Percentiles rank a stretch among this genome's conserved stretches.
Conservation (phyloP, 2,113 vertebrate species). For the Zeus faber region DNA sequence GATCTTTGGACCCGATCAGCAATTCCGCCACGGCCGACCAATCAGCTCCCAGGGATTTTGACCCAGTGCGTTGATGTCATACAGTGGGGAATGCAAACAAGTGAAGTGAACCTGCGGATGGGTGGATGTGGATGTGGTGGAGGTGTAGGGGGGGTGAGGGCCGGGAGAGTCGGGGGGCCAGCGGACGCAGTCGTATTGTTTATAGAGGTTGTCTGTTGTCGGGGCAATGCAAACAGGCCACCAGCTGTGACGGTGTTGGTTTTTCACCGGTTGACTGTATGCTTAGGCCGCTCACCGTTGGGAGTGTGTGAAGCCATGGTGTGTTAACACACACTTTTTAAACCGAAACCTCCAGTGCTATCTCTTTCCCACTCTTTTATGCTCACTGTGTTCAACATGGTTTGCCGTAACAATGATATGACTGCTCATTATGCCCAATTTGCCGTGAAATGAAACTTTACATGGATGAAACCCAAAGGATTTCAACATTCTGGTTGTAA, state of each 20-base stretch:
- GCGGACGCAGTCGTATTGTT: slow-evolving; percentile 43
- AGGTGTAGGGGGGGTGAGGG: slow-evolving; percentile 1
- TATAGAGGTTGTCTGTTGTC: slow-evolving; percentile 51
- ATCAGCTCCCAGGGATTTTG: slow-evolving; percentile 38
- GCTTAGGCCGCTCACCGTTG: slow-evolving; percentile 31
- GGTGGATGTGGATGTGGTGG: slow-evolving; percentile 7
- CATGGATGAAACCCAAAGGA: no score
- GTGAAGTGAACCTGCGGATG: no score
- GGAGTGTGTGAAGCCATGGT: slow-evolving; percentile 25
- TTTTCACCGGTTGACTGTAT: slow-evolving; percentile 47
- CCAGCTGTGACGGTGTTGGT: slow-evolving; percentile 68
- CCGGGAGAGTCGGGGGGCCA: slow-evolving; percentile 5
- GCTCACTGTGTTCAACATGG: no score
- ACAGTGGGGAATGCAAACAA: slow-evolving; percentile 65
- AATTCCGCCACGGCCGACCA: slow-evolving; percentile 47
- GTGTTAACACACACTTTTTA: no score
- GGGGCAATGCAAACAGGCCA: slow-evolving; percentile 54
- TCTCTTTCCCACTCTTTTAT: no score
- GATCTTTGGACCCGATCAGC: slow-evolving; percentile 72
- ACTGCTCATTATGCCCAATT: no score
- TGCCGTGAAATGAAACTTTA: no score
- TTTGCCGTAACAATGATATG: no score
- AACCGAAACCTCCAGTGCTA: no score
- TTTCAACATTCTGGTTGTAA: no score
- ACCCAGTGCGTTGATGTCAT: slow-evolving; percentile 64